Evolutionary conservation across 2,113 vertebrate species (phyloP).

Genomic region (Galemys pyrenaicus): DNA sequence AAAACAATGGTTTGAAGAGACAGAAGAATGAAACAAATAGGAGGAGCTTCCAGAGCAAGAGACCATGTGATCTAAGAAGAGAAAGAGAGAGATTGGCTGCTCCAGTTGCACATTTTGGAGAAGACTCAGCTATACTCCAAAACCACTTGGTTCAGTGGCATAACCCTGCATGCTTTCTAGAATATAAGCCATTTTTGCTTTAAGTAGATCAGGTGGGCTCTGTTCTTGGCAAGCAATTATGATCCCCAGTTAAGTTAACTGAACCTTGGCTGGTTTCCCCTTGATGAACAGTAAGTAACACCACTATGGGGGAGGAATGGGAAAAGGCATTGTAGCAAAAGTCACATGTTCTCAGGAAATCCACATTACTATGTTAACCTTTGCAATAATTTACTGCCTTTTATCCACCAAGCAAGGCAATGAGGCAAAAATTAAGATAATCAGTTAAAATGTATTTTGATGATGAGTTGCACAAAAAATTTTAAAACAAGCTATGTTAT

Average conservation of each 20-base stretch:
- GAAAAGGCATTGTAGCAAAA: background rate
- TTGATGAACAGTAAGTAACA: background rate
- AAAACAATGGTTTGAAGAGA: background rate
- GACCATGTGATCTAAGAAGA: background rate
- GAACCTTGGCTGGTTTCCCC: background rate
- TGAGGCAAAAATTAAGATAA: constrained; percentile 35
- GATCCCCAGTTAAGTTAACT: background rate
- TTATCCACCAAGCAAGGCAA: constrained; percentile 25
- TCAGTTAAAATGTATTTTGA: background rate
- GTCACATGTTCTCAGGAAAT: constrained; percentile 9
- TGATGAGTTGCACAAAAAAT: constrained; percentile 14
- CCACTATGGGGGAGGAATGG: background rate
- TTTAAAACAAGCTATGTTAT: too few relatives aligned
- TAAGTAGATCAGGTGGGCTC: background rate
- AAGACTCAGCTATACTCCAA: background rate
- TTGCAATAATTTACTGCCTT: background rate
- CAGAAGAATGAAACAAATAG: background rate
- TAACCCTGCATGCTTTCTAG: background rate
- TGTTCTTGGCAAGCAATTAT: background rate
- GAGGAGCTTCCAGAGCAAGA: background rate
- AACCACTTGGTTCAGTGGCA: background rate
- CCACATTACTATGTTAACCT: background rate
- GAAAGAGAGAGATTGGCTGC: background rate
- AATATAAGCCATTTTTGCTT: background rate
- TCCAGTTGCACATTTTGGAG: background rate